Conservation (phyloP, 2,888 invertebrate genomes). For the Agriopis leucophaearia region DNA sequence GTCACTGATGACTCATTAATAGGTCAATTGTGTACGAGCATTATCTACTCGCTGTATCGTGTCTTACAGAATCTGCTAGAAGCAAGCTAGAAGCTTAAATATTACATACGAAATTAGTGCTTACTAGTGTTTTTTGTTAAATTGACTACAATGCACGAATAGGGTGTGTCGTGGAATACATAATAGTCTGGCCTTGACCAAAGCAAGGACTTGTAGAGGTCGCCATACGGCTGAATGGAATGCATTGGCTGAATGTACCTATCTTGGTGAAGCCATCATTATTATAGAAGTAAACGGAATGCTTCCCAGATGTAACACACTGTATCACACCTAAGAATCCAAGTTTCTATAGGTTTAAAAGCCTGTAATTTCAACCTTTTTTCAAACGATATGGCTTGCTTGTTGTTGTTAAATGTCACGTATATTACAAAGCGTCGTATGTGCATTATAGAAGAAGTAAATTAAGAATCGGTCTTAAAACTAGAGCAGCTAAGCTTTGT, state of each 20-base stretch:
- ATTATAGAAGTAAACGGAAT: background rate
- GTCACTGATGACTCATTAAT: constrained; percentile 39
- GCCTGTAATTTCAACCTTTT: constrained; percentile 3
- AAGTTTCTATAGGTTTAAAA: background rate
- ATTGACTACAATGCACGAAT: constrained; percentile 5
- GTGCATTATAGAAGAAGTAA: constrained; percentile 6
- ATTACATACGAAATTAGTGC: background rate
- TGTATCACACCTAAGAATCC: no score
- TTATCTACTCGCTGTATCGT: background rate
- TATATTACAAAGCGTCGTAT: constrained; percentile 25
- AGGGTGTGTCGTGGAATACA: constrained; percentile 6
- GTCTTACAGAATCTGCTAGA: background rate
- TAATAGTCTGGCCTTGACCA: constrained; percentile 40
- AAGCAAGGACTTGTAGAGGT: constrained; percentile 44
- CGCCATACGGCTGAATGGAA: background rate
- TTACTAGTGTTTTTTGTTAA: background rate
- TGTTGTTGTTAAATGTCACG: constrained; percentile 18
- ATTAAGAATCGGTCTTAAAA: constrained; percentile 40
- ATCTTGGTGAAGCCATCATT: constrained; percentile 2
- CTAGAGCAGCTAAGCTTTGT: constrained; percentile 49
- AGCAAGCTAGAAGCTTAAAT: background rate
- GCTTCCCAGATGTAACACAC: background rate
- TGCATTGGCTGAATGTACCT: background rate
- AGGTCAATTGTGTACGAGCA: constrained; percentile 1
- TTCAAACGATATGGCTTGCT: constrained; percentile 16